These are phyloP conservation scores for Rhyacophila brunnea DNA, from an alignment of 1,140 invertebrate genomes.

Conservation along the genomic window DNA sequence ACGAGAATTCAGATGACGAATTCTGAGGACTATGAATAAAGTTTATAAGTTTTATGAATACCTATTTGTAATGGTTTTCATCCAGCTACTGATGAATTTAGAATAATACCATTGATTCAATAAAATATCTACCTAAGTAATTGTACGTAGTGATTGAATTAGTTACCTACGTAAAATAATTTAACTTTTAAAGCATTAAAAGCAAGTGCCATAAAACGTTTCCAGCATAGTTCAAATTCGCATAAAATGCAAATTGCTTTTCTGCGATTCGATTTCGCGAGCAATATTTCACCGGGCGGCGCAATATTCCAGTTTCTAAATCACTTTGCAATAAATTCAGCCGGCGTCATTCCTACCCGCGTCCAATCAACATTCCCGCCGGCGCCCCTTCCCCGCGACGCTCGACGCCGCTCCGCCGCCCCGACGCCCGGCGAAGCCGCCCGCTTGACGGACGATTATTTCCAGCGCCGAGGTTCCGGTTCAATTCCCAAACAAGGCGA, in stretches of 20 bases:
- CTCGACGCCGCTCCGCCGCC: constrained; percentile 1
- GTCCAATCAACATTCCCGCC: constrained; percentile 33
- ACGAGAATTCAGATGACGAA: too few relatives aligned
- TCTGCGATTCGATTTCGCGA: too few relatives aligned
- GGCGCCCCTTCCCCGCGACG: background rate
- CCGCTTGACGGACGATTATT: constrained; percentile 33
- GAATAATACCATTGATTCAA: too few relatives aligned
- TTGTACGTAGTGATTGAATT: too few relatives aligned
- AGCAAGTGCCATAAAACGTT: background rate
- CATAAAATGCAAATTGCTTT: background rate
- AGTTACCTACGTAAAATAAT: too few relatives aligned
- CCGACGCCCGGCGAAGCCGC: constrained; percentile 5
- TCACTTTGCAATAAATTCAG: constrained; percentile 28
- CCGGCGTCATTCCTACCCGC: constrained; percentile 26
- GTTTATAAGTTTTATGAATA: too few relatives aligned
- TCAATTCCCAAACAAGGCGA: constrained; percentile 37
- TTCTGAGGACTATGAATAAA: too few relatives aligned
- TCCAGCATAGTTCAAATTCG: background rate
- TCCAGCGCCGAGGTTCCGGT: constrained; percentile 32
- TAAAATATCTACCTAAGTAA: too few relatives aligned
- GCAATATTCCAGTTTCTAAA: constrained; percentile 26
- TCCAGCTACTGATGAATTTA: too few relatives aligned
- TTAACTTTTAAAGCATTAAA: background rate
- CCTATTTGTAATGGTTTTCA: too few relatives aligned
- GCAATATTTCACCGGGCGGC: background rate